Base-by-base conservation (phyloP, 2,888 invertebrate genomes). In the Craniophora ligustri region DNA sequence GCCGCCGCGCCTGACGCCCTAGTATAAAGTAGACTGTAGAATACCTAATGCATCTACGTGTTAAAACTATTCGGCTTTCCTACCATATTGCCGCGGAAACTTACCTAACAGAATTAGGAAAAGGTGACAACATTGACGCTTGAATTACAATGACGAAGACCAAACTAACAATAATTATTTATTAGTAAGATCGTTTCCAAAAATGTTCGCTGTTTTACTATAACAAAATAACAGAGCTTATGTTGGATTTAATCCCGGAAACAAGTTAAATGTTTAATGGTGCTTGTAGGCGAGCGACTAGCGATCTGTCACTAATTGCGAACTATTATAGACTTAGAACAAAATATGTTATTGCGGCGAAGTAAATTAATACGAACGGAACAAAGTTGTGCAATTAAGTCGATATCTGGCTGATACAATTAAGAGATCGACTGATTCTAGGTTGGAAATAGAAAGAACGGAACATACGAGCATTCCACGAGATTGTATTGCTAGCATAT, bases 11-110 rank as follows among this genome's bases (percentile, higher is more conserved):
- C 84, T 80, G 72, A 75, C 84, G 76, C 81, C 82, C 82, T 82
- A 81, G 79, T 82, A 85, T 84, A 83, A 85, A 85, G 86, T 85
- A 86, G 84, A 89, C 88, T 86, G 82, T 81, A 78, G 89, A 91
- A 90, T 90, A 91, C 85, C 86, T 89, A 90, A 90, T 89, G 85
- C 82, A 82, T 81, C 79, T 79, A 81, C 72, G 74, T 79, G 79
- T 75, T 75, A 74, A 68, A 76, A 75, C 78, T 77, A 78, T 75
- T 78, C 72, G 55, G 72, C 67, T 71, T 76, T 74, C 67, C 69
- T 73, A 51, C 46, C 66, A 67, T 68, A 56, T 74, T 59, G 48
- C 48, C 57, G 45, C 58, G 45, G 50, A 48, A 59, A 72, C 49
- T 66, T 56, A 13, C 39, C 19, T 62, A 59, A 53, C 60, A 51